Evolutionary conservation across 2,797 vertebrate genomes (phyloP), one percentile per base, ranked within the genome.

Genomic region (Catostomus latipinnis): DNA sequence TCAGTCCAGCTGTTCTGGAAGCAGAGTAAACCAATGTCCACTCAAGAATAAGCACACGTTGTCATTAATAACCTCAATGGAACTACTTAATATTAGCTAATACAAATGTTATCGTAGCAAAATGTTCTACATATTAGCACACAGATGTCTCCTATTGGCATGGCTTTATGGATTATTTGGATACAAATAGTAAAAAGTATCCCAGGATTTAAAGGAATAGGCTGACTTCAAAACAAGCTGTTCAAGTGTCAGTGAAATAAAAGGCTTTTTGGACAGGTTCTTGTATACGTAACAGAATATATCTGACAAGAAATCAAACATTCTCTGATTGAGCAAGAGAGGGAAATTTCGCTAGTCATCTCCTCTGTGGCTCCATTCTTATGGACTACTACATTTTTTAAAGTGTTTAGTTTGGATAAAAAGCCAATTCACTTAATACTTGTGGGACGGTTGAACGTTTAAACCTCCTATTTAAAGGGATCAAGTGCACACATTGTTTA

Each of bases 401-500:
- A 76, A 71, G 45, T 92, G 91, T 94, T 94, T 93, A 86, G 83
- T 85, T 94, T 93, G 91, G 92, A 93, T 82, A 77, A 80, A 86
- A 86, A 88, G 86, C 86, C 89, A 90, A 88, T 89, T 92, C 89
- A 82, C 88, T 90, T 92, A 92, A 93, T 93, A 92, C 91, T 90
- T 91, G 88, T 86, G 92, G 92, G 93, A 93, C 90, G 83, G 34
- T 89, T 91, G 90, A 93, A 92, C 89, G 88, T 90, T 91, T 91
- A 92, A 93, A 91, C 88, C 89, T 89, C 90, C 54, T 80, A 90
- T 93, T 93, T 93, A 91, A 92, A 90, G 88, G 88, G 89, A 92
- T 93, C 92, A 91, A 92, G 90, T 86, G 91, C 88, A 88, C 87
- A 91, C 92, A 93, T 94, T 93, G 92, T 94, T 94, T 94, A 83